A percentile compares a stretch with the other conserved stretches of the same genome.
These are phyloP conservation scores for Misgurnus mizolepis DNA, from an alignment of 2,113 vertebrate genomes.

Conservation along the genomic window DNA sequence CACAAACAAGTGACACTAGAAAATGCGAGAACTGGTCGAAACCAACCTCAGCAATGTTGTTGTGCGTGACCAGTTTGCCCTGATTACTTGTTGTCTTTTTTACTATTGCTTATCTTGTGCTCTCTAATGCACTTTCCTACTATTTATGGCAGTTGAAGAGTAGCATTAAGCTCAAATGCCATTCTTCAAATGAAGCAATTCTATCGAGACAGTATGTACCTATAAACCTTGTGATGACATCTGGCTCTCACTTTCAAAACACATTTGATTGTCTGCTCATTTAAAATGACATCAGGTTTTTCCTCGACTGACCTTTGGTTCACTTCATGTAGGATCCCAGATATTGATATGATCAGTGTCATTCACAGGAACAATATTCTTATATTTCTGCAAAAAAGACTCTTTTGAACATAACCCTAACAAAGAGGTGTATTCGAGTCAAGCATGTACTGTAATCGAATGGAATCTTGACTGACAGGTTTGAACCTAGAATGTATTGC, in stretches of 20 bases:
- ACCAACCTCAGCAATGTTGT: background rate
- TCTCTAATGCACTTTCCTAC: background rate
- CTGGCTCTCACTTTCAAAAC: conserved; percentile 1
- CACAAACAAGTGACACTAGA: background rate
- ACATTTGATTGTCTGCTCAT: background rate
- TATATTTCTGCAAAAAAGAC: background rate
- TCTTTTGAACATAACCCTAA: background rate
- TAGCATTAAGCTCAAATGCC: conserved; percentile 4
- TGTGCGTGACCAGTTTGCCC: background rate
- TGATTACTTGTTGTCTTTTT: background rate
- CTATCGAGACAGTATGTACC: conserved; percentile 28
- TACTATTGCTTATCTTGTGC: background rate
- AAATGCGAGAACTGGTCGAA: background rate
- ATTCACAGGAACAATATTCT: background rate
- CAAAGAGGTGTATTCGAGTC: background rate
- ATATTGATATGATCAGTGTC: background rate
- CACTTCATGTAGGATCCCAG: background rate
- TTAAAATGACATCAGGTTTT: background rate
- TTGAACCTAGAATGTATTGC: conserved; percentile 15
- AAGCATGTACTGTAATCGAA: conserved; percentile 6
- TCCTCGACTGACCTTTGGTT: background rate
- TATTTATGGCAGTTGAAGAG: background rate
- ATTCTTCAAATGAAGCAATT: conserved; percentile 3
- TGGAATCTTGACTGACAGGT: conserved; percentile 38
- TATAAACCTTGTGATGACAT: background rate